Conservation (phyloP, 1,140 invertebrate species). For the Sarcophaga peregrina region DNA sequence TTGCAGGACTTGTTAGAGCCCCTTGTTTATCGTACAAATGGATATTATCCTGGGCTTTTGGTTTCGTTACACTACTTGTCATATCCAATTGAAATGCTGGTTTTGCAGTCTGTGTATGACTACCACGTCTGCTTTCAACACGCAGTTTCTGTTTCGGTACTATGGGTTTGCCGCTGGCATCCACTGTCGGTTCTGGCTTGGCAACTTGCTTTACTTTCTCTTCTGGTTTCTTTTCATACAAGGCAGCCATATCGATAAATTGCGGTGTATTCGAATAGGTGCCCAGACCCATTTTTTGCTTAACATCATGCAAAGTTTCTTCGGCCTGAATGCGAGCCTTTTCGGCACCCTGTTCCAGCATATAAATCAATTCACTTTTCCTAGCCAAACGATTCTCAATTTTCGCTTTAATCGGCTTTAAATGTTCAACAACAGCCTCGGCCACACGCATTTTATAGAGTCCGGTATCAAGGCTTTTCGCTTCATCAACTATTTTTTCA, state of each 20-base stretch:
- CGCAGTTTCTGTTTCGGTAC: slow-evolving; percentile 44
- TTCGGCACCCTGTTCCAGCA: slow-evolving; percentile 77
- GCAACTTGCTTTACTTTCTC: background rate
- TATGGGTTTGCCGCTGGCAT: background rate
- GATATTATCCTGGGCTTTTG: background rate
- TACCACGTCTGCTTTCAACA: slow-evolving; percentile 16
- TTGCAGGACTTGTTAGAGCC: background rate
- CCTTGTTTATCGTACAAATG: background rate
- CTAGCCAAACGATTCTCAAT: slow-evolving; percentile 73
- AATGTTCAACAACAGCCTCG: slow-evolving; percentile 77
- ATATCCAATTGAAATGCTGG: slow-evolving; percentile 10
- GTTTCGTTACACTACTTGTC: background rate
- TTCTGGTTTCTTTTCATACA: background rate
- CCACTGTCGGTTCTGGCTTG: background rate
- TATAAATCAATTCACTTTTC: slow-evolving; percentile 73
- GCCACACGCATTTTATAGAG: slow-evolving; percentile 83
- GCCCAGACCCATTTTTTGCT: slow-evolving; percentile 72
- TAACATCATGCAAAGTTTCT: slow-evolving; percentile 77
- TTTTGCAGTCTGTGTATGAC: background rate
- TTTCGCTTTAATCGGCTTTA: slow-evolving; percentile 78
- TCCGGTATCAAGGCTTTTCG: slow-evolving; percentile 77
- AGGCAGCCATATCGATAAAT: background rate
- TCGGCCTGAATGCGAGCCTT: slow-evolving; percentile 77
- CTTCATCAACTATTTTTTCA: slow-evolving; percentile 79
- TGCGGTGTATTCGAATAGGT: slow-evolving; percentile 34